phyloP scores from a whole-genome alignment of 2,888 invertebrate genomes.

The Sylvicola fuscatus region DNA sequence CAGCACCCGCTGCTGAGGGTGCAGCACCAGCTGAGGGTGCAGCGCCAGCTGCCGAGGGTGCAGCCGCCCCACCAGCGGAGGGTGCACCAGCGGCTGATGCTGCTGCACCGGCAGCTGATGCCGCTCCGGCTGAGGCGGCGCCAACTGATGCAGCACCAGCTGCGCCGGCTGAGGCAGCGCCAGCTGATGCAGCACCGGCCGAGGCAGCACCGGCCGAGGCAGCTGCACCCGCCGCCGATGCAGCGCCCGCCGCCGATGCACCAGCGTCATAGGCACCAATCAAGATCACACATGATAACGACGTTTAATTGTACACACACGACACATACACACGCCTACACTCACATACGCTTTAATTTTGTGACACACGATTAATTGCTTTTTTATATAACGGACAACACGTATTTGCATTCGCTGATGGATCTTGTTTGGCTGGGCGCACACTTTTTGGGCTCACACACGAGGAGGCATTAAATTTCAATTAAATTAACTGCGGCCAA shows the following conservation, averaged over 20 bases:
- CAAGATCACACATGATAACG: too few species aligned
- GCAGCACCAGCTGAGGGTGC: conserved; percentile 10
- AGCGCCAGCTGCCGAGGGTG: conserved; percentile 10
- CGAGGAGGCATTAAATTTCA: too few species aligned
- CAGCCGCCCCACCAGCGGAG: conserved; percentile 10
- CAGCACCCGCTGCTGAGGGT: conserved; percentile 11
- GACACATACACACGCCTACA: too few species aligned
- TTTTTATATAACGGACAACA: too few species aligned
- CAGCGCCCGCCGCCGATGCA: conserved; percentile 10
- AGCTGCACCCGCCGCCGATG: conserved; percentile 8
- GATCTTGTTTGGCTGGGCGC: too few species aligned
- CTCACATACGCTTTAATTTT: too few species aligned
- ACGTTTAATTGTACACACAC: too few species aligned
- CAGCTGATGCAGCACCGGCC: conserved; percentile 7
- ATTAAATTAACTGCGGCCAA: too few species aligned
- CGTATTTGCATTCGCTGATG: too few species aligned
- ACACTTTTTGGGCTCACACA: too few species aligned
- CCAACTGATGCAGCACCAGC: conserved; percentile 9
- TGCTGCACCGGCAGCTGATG: conserved; percentile 10
- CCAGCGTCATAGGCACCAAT: conserved; percentile 6
- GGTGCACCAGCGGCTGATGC: conserved; percentile 11
- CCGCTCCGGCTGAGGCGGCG: conserved; percentile 10
- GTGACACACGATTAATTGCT: too few species aligned
- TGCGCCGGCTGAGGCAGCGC: conserved; percentile 10
- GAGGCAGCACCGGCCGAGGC: conserved; percentile 10